These are phyloP conservation scores for Drosophila nikananu DNA, from an alignment of 1,140 invertebrate genomes.

Conservation along the genomic window DNA sequence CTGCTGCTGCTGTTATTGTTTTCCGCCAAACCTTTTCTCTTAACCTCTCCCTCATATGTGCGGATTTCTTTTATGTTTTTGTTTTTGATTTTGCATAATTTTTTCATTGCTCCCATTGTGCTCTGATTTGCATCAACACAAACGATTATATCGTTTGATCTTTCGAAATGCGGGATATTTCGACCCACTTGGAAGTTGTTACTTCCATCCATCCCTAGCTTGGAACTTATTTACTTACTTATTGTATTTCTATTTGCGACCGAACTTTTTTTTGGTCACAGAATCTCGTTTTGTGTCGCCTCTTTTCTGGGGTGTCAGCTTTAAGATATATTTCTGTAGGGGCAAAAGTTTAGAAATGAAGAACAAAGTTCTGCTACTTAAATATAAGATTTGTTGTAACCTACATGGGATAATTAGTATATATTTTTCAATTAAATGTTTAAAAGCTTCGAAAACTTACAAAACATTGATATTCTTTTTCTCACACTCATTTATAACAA, in stretches of 20 bases:
- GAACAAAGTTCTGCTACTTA: conserved; percentile 14
- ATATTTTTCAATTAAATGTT: background rate
- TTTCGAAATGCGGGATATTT: conserved; percentile 44
- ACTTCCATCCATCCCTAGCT: conserved; percentile 1
- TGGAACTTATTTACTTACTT: conserved; percentile 53
- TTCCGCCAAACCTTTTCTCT: background rate
- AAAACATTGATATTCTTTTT: background rate
- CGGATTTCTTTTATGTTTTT: conserved; percentile 25
- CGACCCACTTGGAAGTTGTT: conserved; percentile 59
- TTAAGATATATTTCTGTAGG: conserved; percentile 28
- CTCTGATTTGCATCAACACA: conserved; percentile 17
- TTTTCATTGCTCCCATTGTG: conserved; percentile 36
- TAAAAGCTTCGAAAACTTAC: background rate
- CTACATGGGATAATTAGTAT: background rate
- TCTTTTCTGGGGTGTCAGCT: background rate
- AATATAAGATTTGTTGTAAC: background rate
- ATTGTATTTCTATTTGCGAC: conserved; percentile 29
- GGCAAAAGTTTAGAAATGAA: conserved; percentile 16
- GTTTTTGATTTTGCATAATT: conserved; percentile 31
- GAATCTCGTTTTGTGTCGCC: conserved; percentile 21
- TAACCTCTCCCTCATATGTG: conserved; percentile 15
- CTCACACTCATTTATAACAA: background rate
- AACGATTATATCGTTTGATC: conserved; percentile 53
- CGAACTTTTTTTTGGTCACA: conserved; percentile 34
- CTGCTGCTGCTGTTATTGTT: conserved; percentile 30